Conservation (phyloP, 2,797 vertebrate genomes). For the Enteromius unitaeniatus region DNA sequence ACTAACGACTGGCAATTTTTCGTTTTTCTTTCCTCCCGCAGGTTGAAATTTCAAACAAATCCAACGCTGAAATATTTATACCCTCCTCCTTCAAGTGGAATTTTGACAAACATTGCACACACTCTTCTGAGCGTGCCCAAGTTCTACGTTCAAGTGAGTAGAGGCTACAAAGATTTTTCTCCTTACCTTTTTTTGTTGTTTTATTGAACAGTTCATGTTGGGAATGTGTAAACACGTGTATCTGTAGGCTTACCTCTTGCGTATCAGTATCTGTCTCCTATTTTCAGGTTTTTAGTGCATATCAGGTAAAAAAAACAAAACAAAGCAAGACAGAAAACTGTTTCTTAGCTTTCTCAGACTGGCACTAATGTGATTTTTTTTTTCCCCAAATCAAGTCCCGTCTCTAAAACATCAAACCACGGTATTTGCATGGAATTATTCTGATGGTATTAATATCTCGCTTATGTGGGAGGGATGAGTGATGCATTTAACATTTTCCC, state of each 20-base stretch:
- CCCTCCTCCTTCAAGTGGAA: conserved; percentile 89
- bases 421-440: conserved; percentile 74
- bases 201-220: conserved; percentile 25
- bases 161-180: conserved; percentile 27
- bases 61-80: conserved; percentile 96
- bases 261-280: neutral
- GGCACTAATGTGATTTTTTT: conserved; percentile 25
- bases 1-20: neutral
- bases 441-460: conserved; percentile 74
- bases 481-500: conserved; percentile 75
- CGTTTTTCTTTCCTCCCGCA: conserved; percentile 64
- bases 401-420: conserved; percentile 73
- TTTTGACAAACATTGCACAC: conserved; percentile 92
- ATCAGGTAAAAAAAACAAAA: neutral
- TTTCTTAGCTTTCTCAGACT: neutral
- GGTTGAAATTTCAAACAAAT: conserved; percentile 91
- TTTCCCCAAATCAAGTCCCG: conserved; percentile 19
- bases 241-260: neutral
- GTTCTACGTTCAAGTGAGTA: conserved; percentile 94
- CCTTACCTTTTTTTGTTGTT: neutral
- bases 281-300: conserved; percentile 7
- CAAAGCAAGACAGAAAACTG: neutral
- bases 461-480: conserved; percentile 73
- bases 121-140: conserved; percentile 92
- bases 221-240: conserved; percentile 10